Conservation (phyloP, 2,888 invertebrate genomes). For the Drosophila imparisetae region DNA sequence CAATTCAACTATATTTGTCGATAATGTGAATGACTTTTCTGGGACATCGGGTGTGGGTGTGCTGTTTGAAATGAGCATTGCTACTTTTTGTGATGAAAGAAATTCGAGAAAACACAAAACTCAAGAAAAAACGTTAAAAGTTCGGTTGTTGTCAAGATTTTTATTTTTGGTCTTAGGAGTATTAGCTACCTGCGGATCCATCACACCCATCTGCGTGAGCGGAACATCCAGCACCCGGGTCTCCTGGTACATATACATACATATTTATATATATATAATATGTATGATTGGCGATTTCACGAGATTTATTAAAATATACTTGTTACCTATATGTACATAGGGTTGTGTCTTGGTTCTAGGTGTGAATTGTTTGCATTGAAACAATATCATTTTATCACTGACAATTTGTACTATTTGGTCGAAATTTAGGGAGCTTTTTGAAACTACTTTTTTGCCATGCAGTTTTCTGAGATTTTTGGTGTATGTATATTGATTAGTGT, state of each 20-base stretch:
- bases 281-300: conserved; percentile 52
- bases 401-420: conserved; percentile 29
- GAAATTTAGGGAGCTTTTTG: conserved; percentile 54
- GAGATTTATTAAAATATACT: conserved; percentile 39
- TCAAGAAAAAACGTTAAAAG: conserved; percentile 60
- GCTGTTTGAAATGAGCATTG: conserved; percentile 48
- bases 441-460: conserved; percentile 57
- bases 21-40: conserved; percentile 12
- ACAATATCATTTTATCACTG: conserved; percentile 9
- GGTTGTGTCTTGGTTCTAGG: conserved; percentile 25
- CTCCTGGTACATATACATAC: conserved; percentile 85
- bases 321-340: conserved; percentile 29
- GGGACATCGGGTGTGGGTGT: conserved; percentile 27
- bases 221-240: conserved; percentile 95
- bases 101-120: conserved; percentile 60
- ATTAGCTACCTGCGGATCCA: conserved; percentile 92
- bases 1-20: background rate
- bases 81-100: conserved; percentile 60
- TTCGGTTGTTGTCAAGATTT: conserved; percentile 44
- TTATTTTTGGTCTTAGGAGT: conserved; percentile 52
- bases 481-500: conserved; percentile 10
- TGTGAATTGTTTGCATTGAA: conserved; percentile 13
- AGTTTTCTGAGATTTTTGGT: conserved; percentile 42
- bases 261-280: conserved; percentile 43
- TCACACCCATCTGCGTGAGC: conserved; percentile 97